phyloP scores from a whole-genome alignment of 2,113 vertebrate genomes.

The Otis tarda region DNA sequence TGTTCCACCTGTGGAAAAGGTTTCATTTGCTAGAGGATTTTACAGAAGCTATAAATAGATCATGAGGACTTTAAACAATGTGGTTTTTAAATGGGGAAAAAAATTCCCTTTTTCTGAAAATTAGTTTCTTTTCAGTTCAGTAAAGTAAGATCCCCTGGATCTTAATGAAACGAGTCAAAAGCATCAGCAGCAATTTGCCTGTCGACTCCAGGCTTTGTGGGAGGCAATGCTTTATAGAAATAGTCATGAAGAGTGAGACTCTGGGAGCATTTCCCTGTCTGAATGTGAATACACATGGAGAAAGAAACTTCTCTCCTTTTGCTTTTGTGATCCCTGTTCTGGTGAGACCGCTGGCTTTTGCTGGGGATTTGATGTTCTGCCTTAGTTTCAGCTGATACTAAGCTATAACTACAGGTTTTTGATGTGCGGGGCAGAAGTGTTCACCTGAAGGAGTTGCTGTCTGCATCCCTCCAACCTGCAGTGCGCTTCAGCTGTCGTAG shows the following conservation, averaged over 20 bases:
- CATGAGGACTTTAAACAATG: neutral
- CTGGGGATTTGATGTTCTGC: neutral
- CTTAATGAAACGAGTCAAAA: neutral
- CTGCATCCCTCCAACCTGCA: neutral
- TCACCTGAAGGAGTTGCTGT: neutral
- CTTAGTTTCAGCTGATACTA: neutral
- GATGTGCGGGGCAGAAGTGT: neutral
- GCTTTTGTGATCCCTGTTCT: accelerated
- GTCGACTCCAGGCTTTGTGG: neutral
- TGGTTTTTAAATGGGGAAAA: neutral
- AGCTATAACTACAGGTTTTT: neutral
- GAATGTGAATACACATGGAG: neutral
- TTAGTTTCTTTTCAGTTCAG: neutral
- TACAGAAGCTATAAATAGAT: conserved; percentile 33
- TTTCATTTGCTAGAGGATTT: conserved; percentile 26
- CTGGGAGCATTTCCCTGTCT: neutral
- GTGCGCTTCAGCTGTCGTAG: neutral
- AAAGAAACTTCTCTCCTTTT: neutral
- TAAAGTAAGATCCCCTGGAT: neutral
- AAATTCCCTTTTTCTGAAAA: neutral
- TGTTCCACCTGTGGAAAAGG: neutral
- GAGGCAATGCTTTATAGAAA: neutral
- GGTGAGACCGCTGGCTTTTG: neutral
- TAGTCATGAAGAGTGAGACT: neutral
- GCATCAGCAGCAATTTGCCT: neutral